phyloP scores from a whole-genome alignment of 2,888 invertebrate genomes.

The Aleiodes leptofemur region DNA sequence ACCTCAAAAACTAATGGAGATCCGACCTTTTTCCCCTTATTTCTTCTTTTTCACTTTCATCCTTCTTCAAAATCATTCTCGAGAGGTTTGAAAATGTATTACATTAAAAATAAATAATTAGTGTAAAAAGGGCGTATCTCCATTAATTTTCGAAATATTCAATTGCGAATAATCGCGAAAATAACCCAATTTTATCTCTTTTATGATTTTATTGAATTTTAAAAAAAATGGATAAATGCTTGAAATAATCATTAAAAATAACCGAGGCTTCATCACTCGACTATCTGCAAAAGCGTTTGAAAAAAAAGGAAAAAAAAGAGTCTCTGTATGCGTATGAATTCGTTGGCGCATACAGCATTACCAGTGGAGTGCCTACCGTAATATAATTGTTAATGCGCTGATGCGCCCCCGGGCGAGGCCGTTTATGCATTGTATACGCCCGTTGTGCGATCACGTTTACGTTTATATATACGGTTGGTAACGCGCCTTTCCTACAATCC shows the following conservation, averaged over 20 bases:
- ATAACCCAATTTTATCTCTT: not conserved
- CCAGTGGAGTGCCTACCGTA: conserved; percentile 68
- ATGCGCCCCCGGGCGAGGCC: conserved; percentile 66
- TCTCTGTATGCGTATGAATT: conserved; percentile 69
- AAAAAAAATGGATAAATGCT: conserved; percentile 1
- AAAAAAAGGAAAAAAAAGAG: conserved; percentile 35
- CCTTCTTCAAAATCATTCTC: no score
- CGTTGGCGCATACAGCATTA: conserved; percentile 63
- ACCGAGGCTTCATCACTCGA: conserved; percentile 28
- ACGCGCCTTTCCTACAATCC: conserved; percentile 54
- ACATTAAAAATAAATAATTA: no score
- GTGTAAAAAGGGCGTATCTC: no score
- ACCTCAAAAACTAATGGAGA: no score
- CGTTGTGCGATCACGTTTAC: conserved; percentile 37
- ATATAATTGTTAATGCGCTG: conserved; percentile 74
- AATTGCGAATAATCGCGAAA: no score
- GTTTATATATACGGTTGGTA: conserved; percentile 59
- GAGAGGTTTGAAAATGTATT: no score
- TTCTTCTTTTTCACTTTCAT: not conserved
- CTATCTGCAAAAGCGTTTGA: conserved; percentile 35
- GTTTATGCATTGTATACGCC: conserved; percentile 66
- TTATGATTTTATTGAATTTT: no score
- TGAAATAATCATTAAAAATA: conserved; percentile 35
- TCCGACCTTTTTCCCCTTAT: no score
- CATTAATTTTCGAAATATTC: no score